Evolutionary conservation across 2,113 vertebrate genomes (phyloP).

Genomic region (Tyrannus savana): DNA sequence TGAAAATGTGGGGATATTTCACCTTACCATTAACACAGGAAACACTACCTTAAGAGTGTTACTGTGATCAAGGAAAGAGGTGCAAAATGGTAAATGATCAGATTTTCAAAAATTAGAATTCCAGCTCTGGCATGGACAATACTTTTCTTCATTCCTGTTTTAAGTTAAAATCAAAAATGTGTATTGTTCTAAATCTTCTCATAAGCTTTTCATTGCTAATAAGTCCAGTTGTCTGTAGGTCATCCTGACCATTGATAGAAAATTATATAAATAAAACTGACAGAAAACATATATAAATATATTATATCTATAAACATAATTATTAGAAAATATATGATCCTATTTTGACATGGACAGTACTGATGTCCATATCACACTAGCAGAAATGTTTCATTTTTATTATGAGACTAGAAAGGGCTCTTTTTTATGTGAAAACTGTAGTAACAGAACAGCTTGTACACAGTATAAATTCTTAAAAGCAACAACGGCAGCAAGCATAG

Average conservation of each 20-base stretch:
- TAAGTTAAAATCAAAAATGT: background rate
- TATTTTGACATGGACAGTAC: background rate
- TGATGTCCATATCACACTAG: accelerated
- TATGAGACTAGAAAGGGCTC: background rate
- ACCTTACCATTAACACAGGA: background rate
- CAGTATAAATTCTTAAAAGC: background rate
- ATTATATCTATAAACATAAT: background rate
- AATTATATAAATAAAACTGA: background rate
- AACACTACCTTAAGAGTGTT: background rate
- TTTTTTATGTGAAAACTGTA: background rate
- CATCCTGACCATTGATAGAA: background rate
- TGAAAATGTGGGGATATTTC: background rate
- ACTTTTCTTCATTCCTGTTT: background rate
- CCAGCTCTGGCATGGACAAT: background rate
- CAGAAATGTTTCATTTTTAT: background rate
- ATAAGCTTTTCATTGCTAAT: background rate
- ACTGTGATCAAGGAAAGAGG: accelerated
- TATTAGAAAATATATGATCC: background rate
- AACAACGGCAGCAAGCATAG: background rate
- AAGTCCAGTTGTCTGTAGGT: background rate
- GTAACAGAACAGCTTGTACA: background rate
- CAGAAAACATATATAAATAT: background rate
- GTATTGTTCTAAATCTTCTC: background rate
- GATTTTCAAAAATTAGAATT: background rate
- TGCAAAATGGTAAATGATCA: background rate